Conservation (phyloP, 2,797 vertebrate species). For the Sardinella longiceps region DNA sequence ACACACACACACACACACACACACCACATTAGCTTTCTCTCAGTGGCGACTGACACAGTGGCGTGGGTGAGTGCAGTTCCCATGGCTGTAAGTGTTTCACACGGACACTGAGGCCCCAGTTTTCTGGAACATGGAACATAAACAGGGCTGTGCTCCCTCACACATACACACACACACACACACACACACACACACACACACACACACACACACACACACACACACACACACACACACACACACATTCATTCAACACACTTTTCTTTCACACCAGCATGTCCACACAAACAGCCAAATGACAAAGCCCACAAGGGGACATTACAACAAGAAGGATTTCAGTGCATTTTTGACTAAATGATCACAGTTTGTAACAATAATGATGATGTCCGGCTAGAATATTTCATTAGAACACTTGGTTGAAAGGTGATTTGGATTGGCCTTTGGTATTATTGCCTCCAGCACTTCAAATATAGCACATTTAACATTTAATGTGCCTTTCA, state of each 20-base stretch:
- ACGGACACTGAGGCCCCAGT: neutral
- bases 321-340: too few relatives aligned
- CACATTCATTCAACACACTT: neutral
- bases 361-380: too few relatives aligned
- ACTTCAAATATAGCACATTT: too few relatives aligned
- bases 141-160: neutral
- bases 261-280: neutral
- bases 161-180: neutral
- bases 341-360: too few relatives aligned
- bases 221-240: neutral
- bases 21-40: neutral
- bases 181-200: neutral
- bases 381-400: too few relatives aligned
- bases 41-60: neutral
- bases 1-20: slow-evolving; percentile 4
- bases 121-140: neutral
- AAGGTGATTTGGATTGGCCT: too few relatives aligned
- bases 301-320: too few relatives aligned
- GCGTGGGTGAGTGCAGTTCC: neutral
- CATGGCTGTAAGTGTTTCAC: slow-evolving; percentile 1
- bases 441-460: too few relatives aligned
- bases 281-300: neutral
- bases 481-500: too few relatives aligned
- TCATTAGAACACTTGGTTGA: too few relatives aligned
- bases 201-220: slow-evolving; percentile 8